A percentile compares a stretch with the other conserved stretches of the same genome.
Conservation (phyloP, 2,113 vertebrate species). For the Crotalus horridus region DNA sequence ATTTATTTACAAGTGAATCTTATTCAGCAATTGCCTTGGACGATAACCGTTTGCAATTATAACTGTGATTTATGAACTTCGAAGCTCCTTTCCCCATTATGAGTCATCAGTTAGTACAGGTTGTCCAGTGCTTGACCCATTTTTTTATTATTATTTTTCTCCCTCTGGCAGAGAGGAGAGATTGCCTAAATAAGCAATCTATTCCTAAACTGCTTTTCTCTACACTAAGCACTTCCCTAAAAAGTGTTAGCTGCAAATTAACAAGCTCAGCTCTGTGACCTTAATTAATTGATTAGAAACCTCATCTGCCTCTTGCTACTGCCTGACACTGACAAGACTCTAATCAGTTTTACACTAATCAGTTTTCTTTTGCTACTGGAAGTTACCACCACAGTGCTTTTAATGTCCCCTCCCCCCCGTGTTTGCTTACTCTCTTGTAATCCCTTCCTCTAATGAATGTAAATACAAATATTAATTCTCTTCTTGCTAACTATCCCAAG, state of each 20-base stretch:
- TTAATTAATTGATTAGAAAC: not conserved
- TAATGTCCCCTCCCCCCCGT: no score
- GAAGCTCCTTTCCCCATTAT: not conserved
- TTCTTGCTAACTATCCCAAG: no score
- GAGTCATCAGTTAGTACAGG: not conserved
- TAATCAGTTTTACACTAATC: no score
- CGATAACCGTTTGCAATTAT: not conserved
- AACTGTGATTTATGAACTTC: not conserved
- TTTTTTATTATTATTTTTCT: not conserved
- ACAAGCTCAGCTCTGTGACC: not conserved
- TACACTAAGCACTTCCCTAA: not conserved
- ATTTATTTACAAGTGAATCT: not conserved
- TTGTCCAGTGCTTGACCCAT: not conserved
- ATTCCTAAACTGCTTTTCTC: not conserved
- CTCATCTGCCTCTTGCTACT: no score
- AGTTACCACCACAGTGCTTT: no score
- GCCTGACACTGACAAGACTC: no score
- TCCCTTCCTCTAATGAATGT: no score
- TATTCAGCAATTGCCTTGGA: not conserved
- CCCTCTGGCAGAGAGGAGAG: not conserved
- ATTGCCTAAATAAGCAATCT: not conserved
- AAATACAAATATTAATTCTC: no score
- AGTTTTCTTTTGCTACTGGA: no score
- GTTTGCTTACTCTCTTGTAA: no score
- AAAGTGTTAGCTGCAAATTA: not conserved